Evolutionary conservation across 2,113 vertebrate genomes (phyloP).

Genomic region (Microcebus tavaratra): DNA sequence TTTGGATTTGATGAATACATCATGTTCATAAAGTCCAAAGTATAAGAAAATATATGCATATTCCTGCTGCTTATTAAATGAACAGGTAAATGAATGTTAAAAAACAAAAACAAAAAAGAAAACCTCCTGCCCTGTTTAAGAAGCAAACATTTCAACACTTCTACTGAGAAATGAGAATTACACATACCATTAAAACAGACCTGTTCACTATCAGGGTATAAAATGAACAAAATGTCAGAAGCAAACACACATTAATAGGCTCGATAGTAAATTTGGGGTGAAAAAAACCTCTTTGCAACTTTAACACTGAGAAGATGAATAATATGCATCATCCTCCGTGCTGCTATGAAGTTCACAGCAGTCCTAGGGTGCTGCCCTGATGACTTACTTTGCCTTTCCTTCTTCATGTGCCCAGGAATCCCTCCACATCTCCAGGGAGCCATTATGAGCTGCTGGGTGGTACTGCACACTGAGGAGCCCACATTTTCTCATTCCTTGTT

Average conservation of each 20-base stretch:
- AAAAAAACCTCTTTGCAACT: constrained; percentile 17
- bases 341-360: background rate
- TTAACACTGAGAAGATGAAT: constrained; percentile 14
- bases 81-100: background rate
- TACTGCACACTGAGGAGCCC: background rate
- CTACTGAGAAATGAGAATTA: constrained; percentile 39
- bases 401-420: background rate
- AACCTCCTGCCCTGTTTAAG: background rate
- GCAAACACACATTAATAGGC: constrained; percentile 8
- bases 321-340: background rate
- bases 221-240: constrained; percentile 7
- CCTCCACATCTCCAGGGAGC: background rate
- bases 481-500: constrained; percentile 1
- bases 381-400: constrained; percentile 28
- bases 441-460: background rate
- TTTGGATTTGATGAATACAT: constrained; percentile 36
- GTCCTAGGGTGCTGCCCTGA: background rate
- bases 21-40: background rate
- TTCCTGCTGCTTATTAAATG: background rate
- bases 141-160: constrained; percentile 49
- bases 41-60: background rate
- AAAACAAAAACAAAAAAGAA: background rate
- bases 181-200: background rate
- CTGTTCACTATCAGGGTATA: background rate
- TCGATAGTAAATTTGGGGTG: constrained; percentile 11